A percentile compares a stretch with the other conserved stretches of the same genome.
These are phyloP conservation scores for Engraulis encrasicolus DNA, from an alignment of 2,113 vertebrate genomes.

Conservation along the genomic window DNA sequence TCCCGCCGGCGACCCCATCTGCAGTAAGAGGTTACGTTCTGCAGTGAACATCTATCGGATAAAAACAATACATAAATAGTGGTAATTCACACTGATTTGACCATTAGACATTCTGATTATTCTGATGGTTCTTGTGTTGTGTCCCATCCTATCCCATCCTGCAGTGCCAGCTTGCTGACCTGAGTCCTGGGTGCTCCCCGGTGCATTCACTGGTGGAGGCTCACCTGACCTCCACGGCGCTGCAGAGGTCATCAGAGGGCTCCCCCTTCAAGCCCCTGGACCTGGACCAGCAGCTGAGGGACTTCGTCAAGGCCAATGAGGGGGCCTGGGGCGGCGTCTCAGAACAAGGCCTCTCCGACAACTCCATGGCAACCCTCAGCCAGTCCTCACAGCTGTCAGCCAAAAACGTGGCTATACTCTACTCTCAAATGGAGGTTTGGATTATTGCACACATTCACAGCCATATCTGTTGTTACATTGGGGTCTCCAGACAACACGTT, in stretches of 20 bases:
- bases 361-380: slow-evolving; percentile 57
- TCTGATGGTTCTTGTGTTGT: neutral
- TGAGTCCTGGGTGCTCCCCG: slow-evolving; percentile 36
- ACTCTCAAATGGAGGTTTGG: slow-evolving; percentile 61
- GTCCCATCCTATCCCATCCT: neutral
- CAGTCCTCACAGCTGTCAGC: slow-evolving; percentile 60
- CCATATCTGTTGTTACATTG: neutral
- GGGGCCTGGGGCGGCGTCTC: slow-evolving; percentile 22
- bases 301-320: slow-evolving; percentile 45
- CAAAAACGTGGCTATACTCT: slow-evolving; percentile 30
- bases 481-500: too few relatives aligned
- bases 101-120: too few relatives aligned
- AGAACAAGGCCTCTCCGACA: slow-evolving; percentile 59
- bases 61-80: too few relatives aligned
- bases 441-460: neutral
- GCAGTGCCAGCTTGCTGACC: slow-evolving; percentile 50
- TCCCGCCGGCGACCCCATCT: too few relatives aligned
- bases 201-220: slow-evolving; percentile 43
- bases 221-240: slow-evolving; percentile 61
- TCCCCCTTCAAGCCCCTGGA: slow-evolving; percentile 42
- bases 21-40: too few relatives aligned
- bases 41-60: too few relatives aligned
- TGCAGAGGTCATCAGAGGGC: slow-evolving; percentile 43
- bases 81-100: too few relatives aligned
- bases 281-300: slow-evolving; percentile 29